Evolutionary conservation across 2,888 invertebrate genomes (phyloP).

Genomic region (Drosophila siamana): DNA sequence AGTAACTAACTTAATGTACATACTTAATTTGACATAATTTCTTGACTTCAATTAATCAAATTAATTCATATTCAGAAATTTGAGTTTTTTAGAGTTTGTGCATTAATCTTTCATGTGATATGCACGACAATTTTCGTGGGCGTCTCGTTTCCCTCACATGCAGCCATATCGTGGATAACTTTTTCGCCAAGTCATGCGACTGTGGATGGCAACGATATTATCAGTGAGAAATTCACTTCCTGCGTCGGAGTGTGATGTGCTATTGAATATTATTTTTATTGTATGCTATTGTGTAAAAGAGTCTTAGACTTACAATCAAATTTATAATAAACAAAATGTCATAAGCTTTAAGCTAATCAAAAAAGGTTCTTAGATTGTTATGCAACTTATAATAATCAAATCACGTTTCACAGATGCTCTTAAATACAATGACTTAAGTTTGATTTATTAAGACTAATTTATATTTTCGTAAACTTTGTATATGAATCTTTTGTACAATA

Average conservation of each 20-base stretch:
- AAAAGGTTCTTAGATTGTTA: not conserved
- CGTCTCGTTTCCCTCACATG: constrained; percentile 62
- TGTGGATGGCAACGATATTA: constrained; percentile 4
- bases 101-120: constrained; percentile 6
- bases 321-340: constrained; percentile 7
- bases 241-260: constrained; percentile 16
- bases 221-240: constrained; percentile 34
- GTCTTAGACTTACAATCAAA: constrained; percentile 4
- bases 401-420: constrained; percentile 30
- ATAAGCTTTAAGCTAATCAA: constrained; percentile 10
- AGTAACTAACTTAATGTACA: not conserved
- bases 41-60: not conserved
- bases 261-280: constrained; percentile 12
- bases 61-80: not conserved
- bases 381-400: not conserved
- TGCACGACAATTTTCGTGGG: constrained; percentile 40
- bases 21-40: not conserved
- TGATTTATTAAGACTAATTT: constrained; percentile 5
- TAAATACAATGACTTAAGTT: constrained; percentile 10
- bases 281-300: constrained; percentile 15
- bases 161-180: constrained; percentile 15
- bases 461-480: constrained; percentile 11
- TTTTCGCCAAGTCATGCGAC: constrained; percentile 11
- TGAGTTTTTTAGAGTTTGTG: not conserved
- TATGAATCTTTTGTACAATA: constrained; percentile 16